These are phyloP conservation scores for Diplazon laetatorius DNA, from an alignment of 2,888 invertebrate genomes.

Conservation along the genomic window DNA sequence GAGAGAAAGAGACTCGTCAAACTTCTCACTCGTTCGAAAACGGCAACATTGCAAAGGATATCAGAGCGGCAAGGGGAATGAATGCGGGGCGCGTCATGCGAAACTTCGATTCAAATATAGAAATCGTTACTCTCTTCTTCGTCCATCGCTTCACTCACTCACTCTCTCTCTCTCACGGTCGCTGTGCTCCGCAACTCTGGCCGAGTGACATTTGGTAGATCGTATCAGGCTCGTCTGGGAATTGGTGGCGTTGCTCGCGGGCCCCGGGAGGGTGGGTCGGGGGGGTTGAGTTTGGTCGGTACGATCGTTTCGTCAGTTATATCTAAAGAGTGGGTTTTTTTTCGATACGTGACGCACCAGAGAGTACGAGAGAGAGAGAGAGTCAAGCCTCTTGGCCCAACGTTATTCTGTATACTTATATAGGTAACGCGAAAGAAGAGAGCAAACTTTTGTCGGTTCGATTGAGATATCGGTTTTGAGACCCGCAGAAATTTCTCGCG, in stretches of 20 bases:
- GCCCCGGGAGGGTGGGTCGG: too few species aligned
- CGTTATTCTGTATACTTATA: conserved; percentile 1
- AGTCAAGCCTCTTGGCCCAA: conserved; percentile 36
- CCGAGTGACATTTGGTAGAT: conserved; percentile 80
- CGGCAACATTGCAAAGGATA: conserved; percentile 28
- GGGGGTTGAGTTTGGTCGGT: conserved; percentile 32
- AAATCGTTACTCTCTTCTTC: conserved; percentile 60
- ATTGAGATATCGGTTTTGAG: conserved; percentile 57
- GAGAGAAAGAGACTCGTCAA: conserved; percentile 52
- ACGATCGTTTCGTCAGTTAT: conserved; percentile 57
- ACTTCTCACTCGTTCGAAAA: conserved; percentile 7
- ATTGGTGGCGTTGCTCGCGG: conserved; percentile 68
- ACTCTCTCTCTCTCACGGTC: conserved; percentile 36
- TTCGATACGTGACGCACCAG: conserved; percentile 37
- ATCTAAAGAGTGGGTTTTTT: conserved; percentile 36
- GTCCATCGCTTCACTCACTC: conserved; percentile 72
- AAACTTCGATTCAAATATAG: conserved; percentile 69
- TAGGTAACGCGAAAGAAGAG: conserved; percentile 32
- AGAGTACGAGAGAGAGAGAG: background rate
- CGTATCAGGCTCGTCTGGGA: conserved; percentile 72
- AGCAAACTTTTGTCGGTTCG: conserved; percentile 57
- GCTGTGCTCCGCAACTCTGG: conserved; percentile 82
- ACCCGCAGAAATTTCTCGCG: conserved; percentile 43
- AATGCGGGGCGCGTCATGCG: conserved; percentile 51
- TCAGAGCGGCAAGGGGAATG: conserved; percentile 27